A percentile compares a stretch with the other conserved stretches of the same genome.
These are phyloP conservation scores for Cheilosia pagana DNA, from an alignment of 2,888 invertebrate genomes.

Conservation along the genomic window DNA sequence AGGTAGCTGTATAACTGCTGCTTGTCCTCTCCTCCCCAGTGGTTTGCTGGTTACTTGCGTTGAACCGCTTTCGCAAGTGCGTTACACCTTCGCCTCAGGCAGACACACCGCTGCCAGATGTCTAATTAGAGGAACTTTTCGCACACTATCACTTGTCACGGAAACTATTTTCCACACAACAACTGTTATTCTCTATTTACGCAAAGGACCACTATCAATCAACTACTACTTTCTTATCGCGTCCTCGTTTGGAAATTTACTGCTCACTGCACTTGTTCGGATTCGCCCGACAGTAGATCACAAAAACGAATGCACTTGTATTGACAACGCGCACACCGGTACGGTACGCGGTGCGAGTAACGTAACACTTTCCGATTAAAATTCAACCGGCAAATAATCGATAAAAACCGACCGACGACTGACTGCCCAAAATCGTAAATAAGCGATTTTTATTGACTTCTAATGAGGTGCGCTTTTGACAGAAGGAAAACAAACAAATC, in stretches of 20 bases:
- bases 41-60: neutral
- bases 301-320: slow-evolving; percentile 49
- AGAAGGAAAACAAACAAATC: slow-evolving; percentile 60
- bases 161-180: neutral
- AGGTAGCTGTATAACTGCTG: slow-evolving; percentile 24
- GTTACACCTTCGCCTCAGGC: slow-evolving; percentile 51
- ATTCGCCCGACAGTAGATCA: slow-evolving; percentile 59
- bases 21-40: slow-evolving; percentile 23
- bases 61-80: slow-evolving; percentile 36
- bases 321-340: slow-evolving; percentile 24
- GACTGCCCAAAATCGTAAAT: slow-evolving; percentile 48
- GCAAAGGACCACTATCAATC: slow-evolving; percentile 25
- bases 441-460: slow-evolving; percentile 60
- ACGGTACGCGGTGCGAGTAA: slow-evolving; percentile 17
- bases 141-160: slow-evolving; percentile 42
- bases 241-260: slow-evolving; percentile 3
- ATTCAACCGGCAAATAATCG: slow-evolving; percentile 67
- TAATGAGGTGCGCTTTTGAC: slow-evolving; percentile 59
- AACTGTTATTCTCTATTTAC: neutral
- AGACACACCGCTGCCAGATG: slow-evolving; percentile 5
- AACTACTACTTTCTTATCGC: neutral
- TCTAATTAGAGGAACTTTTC: slow-evolving; percentile 34
- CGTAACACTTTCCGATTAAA: slow-evolving; percentile 61
- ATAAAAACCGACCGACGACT: slow-evolving; percentile 45
- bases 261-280: slow-evolving; percentile 62